Evolutionary conservation across 2,888 invertebrate species (phyloP).

Genomic region (Stenoptilia bipunctidactyla): DNA sequence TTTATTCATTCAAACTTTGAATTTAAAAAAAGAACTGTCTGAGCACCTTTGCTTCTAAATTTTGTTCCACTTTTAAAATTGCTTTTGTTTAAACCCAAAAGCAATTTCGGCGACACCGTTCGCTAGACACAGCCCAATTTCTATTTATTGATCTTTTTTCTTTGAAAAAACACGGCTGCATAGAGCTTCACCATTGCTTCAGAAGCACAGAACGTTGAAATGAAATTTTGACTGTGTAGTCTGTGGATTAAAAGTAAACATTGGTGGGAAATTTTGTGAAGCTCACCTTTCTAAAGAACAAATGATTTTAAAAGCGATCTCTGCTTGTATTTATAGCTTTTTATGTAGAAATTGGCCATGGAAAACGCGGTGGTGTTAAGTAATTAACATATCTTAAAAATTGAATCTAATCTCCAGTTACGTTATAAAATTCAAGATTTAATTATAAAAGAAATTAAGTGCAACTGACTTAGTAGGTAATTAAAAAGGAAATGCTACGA

Average conservation of each 20-base stretch:
- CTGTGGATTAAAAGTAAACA: conserved; percentile 66
- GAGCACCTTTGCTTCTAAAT: no score
- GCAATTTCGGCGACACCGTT: background rate
- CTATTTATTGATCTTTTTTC: conserved; percentile 2
- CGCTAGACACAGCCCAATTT: conserved; percentile 1
- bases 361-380: no score
- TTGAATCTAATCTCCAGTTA: no score
- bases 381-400: no score
- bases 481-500: no score
- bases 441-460: no score
- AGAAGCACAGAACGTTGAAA: conserved; percentile 24
- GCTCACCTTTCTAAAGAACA: conserved; percentile 41
- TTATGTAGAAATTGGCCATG: conserved; percentile 31
- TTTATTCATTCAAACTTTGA: no score
- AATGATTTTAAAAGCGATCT: conserved; percentile 64
- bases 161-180: conserved; percentile 6
- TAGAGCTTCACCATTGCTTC: conserved; percentile 23
- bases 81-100: background rate
- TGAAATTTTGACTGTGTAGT: conserved; percentile 59
- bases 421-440: no score
- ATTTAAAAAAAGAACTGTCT: no score
- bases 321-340: conserved; percentile 56
- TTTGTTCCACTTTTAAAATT: no score
- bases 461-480: no score
- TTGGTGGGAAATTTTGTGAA: conserved; percentile 46